Base-by-base conservation (phyloP, 2,888 invertebrate species). In the Drosophila conformis region DNA sequence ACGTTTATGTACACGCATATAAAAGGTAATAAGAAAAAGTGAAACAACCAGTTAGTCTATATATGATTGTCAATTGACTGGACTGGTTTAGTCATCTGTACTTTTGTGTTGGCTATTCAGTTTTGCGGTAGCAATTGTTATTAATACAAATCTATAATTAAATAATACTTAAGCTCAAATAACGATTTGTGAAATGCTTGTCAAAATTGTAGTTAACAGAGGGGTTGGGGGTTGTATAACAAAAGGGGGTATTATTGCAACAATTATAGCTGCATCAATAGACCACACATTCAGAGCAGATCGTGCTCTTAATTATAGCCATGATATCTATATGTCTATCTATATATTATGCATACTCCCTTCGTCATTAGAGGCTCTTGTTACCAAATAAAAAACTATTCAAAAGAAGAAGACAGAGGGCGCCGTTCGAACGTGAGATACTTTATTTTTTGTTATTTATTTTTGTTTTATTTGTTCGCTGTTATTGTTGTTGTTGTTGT, bases 401-500 rank as follows among this genome's bases (percentile, higher is more conserved):
- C 4, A 15, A 40, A 29, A 29, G 13, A 57, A 29, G n/a, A 40
- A 40, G n/a, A 38, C 10, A 38, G 21, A 52, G 29, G 13, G 21
- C 25, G 4, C 18, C 10, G 48, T 49, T 49, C 18, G 29, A 27
- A 40, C 21, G 42, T 63, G 36, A 27, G 4, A 33, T 33, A 52
- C 33, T 36, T 36, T 72, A 31, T 25, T 57, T 58, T 27, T 8
- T 29, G 29, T 18, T 35, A 36, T 52, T 42, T 46, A 15, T 38
- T 29, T 18, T 42, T 56, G 15, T 40, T 25, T 40, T 38, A 46
- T 46, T 46, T 46, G 46, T 21, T 13, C 15, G 21, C 13, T 7
- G 46, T 46, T 21, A 4, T 46, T 46, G 11, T n/a, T 48, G 13
- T 18, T 13, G 4, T 25, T 42, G 21, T 57, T 31, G 36, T n/a